Evolutionary conservation across 2,113 vertebrate genomes (phyloP).

Genomic region (Cheilinus undulatus): DNA sequence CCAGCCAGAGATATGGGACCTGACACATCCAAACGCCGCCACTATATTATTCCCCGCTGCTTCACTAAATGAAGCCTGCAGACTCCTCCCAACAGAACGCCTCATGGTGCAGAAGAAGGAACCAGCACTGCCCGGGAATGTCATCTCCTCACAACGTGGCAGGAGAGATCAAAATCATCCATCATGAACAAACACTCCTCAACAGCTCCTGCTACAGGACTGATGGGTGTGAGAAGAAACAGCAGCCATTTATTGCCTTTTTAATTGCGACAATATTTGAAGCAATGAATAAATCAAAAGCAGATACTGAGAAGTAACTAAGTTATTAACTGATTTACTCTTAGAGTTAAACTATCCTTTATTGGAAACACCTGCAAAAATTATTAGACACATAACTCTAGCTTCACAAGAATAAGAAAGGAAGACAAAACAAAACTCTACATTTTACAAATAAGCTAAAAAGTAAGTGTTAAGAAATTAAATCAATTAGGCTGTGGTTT

Average conservation of each 20-base stretch:
- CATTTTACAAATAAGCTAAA: too few species aligned
- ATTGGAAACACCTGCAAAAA: too few species aligned
- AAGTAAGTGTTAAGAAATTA: too few species aligned
- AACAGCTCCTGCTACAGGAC: slow-evolving; percentile 35
- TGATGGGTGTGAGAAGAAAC: slow-evolving; percentile 51
- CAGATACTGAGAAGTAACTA: neutral
- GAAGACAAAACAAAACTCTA: too few species aligned
- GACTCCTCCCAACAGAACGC: slow-evolving; percentile 63
- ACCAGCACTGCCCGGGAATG: slow-evolving; percentile 49
- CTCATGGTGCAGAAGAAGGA: slow-evolving; percentile 55
- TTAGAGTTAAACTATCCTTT: too few species aligned
- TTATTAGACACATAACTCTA: too few species aligned
- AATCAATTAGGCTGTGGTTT: too few species aligned
- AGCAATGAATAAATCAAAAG: slow-evolving; percentile 42
- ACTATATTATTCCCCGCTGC: slow-evolving; percentile 77
- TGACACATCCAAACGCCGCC: slow-evolving; percentile 72
- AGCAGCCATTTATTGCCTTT: slow-evolving; percentile 68
- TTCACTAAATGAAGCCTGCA: slow-evolving; percentile 74
- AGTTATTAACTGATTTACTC: neutral
- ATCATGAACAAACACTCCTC: slow-evolving; percentile 56
- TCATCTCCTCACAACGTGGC: slow-evolving; percentile 57
- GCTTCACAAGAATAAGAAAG: too few species aligned
- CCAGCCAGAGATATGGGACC: slow-evolving; percentile 76
- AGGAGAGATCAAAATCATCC: slow-evolving; percentile 58
- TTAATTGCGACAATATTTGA: slow-evolving; percentile 80